Conservation (phyloP, 2,797 vertebrate genomes). For the Gouania willdenowi region DNA sequence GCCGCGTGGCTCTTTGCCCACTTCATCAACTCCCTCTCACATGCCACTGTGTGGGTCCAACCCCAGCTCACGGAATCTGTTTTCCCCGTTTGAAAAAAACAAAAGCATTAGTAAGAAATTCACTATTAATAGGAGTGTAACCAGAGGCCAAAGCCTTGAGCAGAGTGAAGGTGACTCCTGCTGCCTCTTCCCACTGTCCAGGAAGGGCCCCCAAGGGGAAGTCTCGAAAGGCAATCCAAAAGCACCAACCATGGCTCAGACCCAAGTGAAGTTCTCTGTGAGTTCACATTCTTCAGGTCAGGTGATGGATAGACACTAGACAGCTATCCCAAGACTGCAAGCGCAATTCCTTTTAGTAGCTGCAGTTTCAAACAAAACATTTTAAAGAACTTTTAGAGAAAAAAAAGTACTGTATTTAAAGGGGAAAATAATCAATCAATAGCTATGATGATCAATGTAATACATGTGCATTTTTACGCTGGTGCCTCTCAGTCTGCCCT, state of each 20-base stretch:
- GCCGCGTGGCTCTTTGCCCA: slow-evolving; percentile 13
- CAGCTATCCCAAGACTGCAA: too few relatives aligned
- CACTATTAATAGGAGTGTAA: too few relatives aligned
- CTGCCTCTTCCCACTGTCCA: slow-evolving; percentile 6
- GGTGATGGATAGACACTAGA: background rate
- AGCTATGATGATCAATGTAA: too few relatives aligned
- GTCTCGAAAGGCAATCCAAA: slow-evolving; percentile 10
- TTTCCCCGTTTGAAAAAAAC: too few relatives aligned
- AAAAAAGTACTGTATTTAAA: too few relatives aligned
- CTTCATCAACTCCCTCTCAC: slow-evolving; percentile 18
- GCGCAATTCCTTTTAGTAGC: too few relatives aligned
- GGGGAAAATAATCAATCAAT: too few relatives aligned
- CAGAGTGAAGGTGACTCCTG: slow-evolving; percentile 43
- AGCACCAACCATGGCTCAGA: background rate
- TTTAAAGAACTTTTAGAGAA: too few relatives aligned
- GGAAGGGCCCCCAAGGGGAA: background rate
- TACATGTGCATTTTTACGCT: too few relatives aligned
- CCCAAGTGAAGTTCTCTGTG: background rate
- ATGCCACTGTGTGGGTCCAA: too few relatives aligned
- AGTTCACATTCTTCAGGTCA: background rate
- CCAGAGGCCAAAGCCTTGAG: slow-evolving; percentile 7
- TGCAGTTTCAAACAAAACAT: too few relatives aligned
- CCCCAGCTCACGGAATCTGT: background rate
- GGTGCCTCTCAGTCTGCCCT: too few relatives aligned
- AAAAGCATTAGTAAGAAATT: slow-evolving; percentile 6